These are phyloP conservation scores for Pangasius mekongensis DNA, from an alignment of 2,797 vertebrate genomes.

Conservation along the genomic window DNA sequence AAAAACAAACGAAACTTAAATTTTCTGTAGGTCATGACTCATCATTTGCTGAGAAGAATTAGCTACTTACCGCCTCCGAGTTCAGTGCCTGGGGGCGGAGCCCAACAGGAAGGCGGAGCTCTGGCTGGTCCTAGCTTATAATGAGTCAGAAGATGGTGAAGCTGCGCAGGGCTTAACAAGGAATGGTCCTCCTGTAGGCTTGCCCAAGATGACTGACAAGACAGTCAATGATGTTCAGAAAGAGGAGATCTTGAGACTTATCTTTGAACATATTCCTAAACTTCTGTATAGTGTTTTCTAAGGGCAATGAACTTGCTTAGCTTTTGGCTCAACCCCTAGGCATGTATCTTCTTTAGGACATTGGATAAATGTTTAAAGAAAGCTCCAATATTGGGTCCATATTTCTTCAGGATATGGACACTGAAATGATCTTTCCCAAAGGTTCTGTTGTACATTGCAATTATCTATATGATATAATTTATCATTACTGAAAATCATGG, in stretches of 20 bases:
- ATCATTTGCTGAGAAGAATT: background rate
- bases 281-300: background rate
- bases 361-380: background rate
- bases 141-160: slow-evolving; percentile 89
- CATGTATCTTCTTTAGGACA: background rate
- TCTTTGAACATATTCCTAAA: background rate
- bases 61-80: slow-evolving; percentile 74
- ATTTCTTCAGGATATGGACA: background rate
- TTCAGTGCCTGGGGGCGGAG: slow-evolving; percentile 77
- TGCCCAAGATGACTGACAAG: slow-evolving; percentile 81
- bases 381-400: background rate
- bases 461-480: background rate
- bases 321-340: background rate
- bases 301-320: background rate
- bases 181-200: slow-evolving; percentile 83
- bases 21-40: background rate
- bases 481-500: background rate
- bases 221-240: slow-evolving; percentile 2
- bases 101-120: slow-evolving; percentile 82
- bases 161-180: slow-evolving; percentile 83
- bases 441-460: background rate
- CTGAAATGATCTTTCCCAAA: background rate
- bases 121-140: slow-evolving; percentile 88
- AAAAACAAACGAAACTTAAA: background rate
- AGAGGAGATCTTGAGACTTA: background rate